phyloP scores from a whole-genome alignment of 2,113 vertebrate genomes.

The Cathartes aura region DNA sequence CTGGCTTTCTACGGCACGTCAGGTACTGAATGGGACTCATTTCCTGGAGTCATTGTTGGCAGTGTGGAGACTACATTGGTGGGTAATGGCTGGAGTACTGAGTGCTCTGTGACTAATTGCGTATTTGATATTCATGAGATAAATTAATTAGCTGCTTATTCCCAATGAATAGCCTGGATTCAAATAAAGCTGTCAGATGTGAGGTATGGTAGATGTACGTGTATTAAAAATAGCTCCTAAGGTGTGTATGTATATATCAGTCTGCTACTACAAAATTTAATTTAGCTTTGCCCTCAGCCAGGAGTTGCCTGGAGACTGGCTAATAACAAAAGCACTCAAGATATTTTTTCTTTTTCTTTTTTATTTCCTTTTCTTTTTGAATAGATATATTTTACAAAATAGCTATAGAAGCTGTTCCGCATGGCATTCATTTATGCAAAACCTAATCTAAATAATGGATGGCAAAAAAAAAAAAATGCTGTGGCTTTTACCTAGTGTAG shows the following conservation, averaged over 20 bases:
- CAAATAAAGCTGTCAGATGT: conserved; percentile 43
- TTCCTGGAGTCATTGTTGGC: background rate
- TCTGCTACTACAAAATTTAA: conserved; percentile 13
- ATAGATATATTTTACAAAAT: background rate
- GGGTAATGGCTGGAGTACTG: background rate
- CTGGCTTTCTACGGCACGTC: background rate
- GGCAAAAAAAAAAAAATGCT: background rate
- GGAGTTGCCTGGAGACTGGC: conserved; percentile 25
- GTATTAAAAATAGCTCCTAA: conserved; percentile 45
- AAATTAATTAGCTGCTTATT: conserved; percentile 61
- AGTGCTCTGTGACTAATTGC: conserved; percentile 27
- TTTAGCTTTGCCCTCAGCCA: conserved; percentile 47
- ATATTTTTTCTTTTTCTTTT: background rate
- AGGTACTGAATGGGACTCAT: background rate
- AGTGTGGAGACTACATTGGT: background rate
- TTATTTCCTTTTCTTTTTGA: background rate
- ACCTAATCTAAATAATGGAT: background rate
- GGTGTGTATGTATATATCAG: background rate
- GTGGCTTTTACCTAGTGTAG: background rate
- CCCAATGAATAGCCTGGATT: conserved; percentile 11
- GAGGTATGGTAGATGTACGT: background rate
- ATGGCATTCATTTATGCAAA: background rate
- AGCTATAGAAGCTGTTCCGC: background rate
- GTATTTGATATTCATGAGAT: conserved; percentile 48
- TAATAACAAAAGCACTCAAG: conserved; percentile 16